These are phyloP conservation scores for Brachionus manjavacas DNA, from an alignment of 1,140 invertebrate species.

Conservation along the genomic window DNA sequence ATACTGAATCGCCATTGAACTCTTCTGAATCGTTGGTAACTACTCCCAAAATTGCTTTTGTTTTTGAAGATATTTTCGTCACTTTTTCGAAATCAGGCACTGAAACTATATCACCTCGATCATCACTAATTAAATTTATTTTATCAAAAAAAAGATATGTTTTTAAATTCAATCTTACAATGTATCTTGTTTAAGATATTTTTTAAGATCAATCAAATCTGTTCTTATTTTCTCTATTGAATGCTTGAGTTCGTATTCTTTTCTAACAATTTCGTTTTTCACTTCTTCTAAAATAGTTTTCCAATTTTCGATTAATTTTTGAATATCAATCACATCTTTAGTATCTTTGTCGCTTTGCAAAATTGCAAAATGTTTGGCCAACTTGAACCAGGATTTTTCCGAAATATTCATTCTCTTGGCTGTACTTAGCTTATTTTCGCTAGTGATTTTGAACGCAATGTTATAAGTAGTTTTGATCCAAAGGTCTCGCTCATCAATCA, in stretches of 20 bases:
- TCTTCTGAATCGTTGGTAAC: not conserved
- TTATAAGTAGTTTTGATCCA: constrained; percentile 56
- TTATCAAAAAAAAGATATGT: not conserved
- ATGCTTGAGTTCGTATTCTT: constrained; percentile 44
- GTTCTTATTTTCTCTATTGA: not conserved
- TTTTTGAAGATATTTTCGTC: not conserved
- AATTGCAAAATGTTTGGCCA: constrained; percentile 56
- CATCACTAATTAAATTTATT: not conserved
- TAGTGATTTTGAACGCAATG: constrained; percentile 55
- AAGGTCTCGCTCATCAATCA: constrained; percentile 54
- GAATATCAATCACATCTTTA: constrained; percentile 49
- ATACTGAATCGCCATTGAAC: constrained; percentile 21
- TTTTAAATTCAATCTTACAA: not conserved
- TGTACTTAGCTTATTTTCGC: constrained; percentile 52
- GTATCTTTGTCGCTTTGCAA: constrained; percentile 55
- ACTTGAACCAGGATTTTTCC: constrained; percentile 55
- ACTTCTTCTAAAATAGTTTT: constrained; percentile 50
- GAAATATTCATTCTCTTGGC: constrained; percentile 52
- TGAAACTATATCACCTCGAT: not conserved
- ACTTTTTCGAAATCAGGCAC: not conserved
- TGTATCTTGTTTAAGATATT: not conserved
- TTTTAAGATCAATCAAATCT: constrained; percentile 1
- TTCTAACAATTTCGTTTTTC: constrained; percentile 50
- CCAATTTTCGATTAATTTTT: constrained; percentile 53
- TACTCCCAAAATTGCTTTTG: not conserved